Evolutionary conservation across 2,797 vertebrate species (phyloP).

Genomic region (Urocyon cinereoargenteus): DNA sequence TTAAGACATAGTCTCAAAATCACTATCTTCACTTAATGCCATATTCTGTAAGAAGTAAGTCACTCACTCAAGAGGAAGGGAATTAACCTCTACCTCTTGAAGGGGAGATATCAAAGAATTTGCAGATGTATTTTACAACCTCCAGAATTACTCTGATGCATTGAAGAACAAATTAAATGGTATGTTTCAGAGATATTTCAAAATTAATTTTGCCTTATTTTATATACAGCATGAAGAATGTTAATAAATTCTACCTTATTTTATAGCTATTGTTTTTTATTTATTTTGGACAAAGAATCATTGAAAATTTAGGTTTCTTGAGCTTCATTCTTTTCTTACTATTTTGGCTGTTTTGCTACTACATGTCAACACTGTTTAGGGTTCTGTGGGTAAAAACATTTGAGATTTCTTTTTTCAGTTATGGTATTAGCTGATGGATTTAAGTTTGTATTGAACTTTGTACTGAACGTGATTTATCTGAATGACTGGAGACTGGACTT

Average conservation of each 20-base stretch:
- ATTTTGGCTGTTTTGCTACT: neutral
- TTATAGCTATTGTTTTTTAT: neutral
- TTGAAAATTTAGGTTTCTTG: neutral
- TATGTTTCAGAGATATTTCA: neutral
- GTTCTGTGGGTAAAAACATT: neutral
- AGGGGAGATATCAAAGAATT: neutral
- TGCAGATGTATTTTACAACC: neutral
- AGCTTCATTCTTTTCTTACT: neutral
- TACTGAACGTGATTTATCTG: neutral
- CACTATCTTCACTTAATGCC: neutral
- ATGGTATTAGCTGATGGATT: neutral
- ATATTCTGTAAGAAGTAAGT: neutral
- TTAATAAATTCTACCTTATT: neutral
- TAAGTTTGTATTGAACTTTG: neutral
- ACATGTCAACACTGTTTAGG: neutral
- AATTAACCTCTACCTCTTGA: neutral
- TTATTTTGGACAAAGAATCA: neutral
- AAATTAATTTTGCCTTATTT: conserved; percentile 1
- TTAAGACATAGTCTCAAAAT: neutral
- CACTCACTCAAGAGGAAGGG: neutral
- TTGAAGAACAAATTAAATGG: neutral
- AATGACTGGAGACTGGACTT: neutral
- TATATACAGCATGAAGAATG: neutral
- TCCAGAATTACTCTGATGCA: neutral
- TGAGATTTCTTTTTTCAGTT: neutral